Conservation (phyloP, 53 echinoderm and acorn worm genomes). For the Astropecten irregularis region DNA sequence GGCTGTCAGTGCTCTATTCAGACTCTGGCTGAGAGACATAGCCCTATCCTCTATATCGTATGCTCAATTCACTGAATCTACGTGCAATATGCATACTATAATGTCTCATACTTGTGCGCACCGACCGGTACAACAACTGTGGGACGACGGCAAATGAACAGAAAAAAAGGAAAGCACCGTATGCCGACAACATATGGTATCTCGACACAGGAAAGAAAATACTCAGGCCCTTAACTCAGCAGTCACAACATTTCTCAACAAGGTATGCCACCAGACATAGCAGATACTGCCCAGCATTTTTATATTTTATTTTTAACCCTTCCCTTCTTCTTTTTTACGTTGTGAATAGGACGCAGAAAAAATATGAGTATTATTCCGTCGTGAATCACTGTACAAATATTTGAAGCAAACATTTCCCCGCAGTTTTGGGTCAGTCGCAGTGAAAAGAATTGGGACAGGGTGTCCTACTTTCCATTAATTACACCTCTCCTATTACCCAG, state of each 20-base stretch:
- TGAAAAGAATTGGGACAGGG: constrained; percentile 43
- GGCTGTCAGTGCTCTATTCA: constrained; percentile 66
- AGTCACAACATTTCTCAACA: constrained; percentile 50
- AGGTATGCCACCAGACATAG: constrained; percentile 33
- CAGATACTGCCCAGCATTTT: constrained; percentile 3
- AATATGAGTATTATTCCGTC: constrained; percentile 60
- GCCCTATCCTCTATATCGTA: constrained; percentile 2
- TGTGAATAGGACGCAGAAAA: constrained; percentile 20
- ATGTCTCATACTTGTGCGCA: not conserved
- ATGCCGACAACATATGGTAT: constrained; percentile 49
- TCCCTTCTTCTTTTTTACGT: not conserved
- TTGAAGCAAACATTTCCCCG: constrained; percentile 78
- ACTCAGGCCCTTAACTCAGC: constrained; percentile 14
- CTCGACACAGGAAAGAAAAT: constrained; percentile 11
- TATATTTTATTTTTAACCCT: not conserved
- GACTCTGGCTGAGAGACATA: constrained; percentile 30
- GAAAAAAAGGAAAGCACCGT: constrained; percentile 46
- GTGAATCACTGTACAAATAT: constrained; percentile 89
- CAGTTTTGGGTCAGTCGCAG: constrained; percentile 63
- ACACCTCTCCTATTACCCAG: constrained; percentile 27
- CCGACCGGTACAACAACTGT: too few relatives aligned
- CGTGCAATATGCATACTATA: constrained; percentile 19
- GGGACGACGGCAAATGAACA: not conserved
- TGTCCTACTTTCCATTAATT: constrained; percentile 53
- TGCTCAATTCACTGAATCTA: constrained; percentile 1